Base-by-base conservation (phyloP, 2,888 invertebrate genomes). In the Allophyes oxyacanthae region DNA sequence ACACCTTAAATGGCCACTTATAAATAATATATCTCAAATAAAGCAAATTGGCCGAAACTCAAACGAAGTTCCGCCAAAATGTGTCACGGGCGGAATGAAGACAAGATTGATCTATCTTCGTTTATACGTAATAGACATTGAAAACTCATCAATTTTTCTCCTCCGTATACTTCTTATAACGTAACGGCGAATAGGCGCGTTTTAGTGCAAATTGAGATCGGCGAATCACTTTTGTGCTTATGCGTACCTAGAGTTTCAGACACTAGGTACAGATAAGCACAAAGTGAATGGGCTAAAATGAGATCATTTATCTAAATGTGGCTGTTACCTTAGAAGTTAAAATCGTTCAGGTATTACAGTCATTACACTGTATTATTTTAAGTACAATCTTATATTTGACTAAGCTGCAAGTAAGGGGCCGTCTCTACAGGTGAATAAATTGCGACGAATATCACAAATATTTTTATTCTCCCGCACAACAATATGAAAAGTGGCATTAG, bases 171-270 rank as follows among this genome's bases (percentile, higher is more conserved):
- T 67, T 81, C 72, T 75, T 77, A 69, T 62, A 63, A 63, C 72
- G 61, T 73, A 70, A 65, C 71, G 63, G 52, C 64, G 63, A 72
- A 71, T 72, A 70, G 63, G 64, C 73, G 62, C 72, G 48, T 51
- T 80, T 82, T 79, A 84, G 81, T 83, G 84, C 79, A 84, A 82
- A 84, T 84, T 84, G 84, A 78, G 65, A 77, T 62, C 51, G 75
- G 64, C 33, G 61, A 68, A 78, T 60, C 72, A 69, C 44, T 72
- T 73, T 68, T 54, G 32, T 41, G 45, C 50, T 50, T 36, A 9
- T 10, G 8, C 32, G 10, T 32, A 26, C 33, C n/a, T 25, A 25
- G 44, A 13, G 33, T 20, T 20, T 20, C 20, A 20, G 20, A 20
- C 20, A 20, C 20, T 20, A 20, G 4, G 20, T 20, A 20, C 20